These are phyloP conservation scores for Oncopeltus fasciatus DNA, from an alignment of 1,140 invertebrate genomes.

Conservation along the genomic window DNA sequence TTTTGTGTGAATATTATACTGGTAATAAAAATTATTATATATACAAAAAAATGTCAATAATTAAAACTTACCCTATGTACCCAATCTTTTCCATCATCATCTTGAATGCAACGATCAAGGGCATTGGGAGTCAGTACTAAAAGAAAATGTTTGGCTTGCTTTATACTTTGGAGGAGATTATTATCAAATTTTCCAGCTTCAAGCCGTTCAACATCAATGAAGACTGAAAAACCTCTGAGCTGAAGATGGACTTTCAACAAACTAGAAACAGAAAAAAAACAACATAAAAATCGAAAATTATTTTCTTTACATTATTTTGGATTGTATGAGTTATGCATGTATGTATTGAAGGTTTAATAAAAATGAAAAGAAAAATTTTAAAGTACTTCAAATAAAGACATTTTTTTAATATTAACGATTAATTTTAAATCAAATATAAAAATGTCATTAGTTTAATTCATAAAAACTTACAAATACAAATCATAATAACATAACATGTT, in stretches of 20 bases:
- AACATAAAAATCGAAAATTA: too few relatives aligned
- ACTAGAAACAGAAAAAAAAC: slow-evolving; percentile 40
- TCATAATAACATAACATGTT: too few relatives aligned
- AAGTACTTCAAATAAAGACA: too few relatives aligned
- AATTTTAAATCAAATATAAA: too few relatives aligned
- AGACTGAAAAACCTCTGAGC: slow-evolving; percentile 82
- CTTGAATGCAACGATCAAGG: slow-evolving; percentile 81
- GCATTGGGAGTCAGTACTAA: slow-evolving; percentile 89
- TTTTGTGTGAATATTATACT: not conserved
- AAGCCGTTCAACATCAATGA: slow-evolving; percentile 87
- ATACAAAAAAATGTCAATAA: too few relatives aligned
- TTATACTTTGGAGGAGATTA: slow-evolving; percentile 89
- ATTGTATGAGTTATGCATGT: too few relatives aligned
- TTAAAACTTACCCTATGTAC: slow-evolving; percentile 72
- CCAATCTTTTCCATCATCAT: slow-evolving; percentile 94
- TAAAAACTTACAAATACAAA: too few relatives aligned
- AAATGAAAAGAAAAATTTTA: too few relatives aligned
- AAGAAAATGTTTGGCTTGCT: slow-evolving; percentile 90
- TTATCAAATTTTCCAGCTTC: slow-evolving; percentile 99
- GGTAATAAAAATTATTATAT: not conserved
- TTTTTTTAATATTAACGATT: too few relatives aligned
- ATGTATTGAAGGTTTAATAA: too few relatives aligned
- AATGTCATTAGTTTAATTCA: too few relatives aligned
- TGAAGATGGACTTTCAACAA: slow-evolving; percentile 88
- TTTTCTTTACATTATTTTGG: too few relatives aligned